Conservation (phyloP, 2,797 vertebrate species). For the Centropyge bicolor region DNA sequence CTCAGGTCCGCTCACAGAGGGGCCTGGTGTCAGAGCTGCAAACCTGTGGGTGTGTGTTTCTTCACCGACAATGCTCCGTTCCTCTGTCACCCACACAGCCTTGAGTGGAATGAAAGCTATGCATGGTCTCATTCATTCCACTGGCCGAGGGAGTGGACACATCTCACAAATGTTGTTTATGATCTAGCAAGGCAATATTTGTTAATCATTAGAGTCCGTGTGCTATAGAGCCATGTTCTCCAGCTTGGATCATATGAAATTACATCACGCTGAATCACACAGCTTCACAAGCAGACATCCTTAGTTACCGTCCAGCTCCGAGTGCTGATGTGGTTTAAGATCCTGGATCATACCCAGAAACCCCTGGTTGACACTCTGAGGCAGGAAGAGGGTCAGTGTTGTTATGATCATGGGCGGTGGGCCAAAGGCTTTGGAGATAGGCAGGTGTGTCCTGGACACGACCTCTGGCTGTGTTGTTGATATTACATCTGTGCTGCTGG, state of each 20-base stretch:
- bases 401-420: conserved; percentile 49
- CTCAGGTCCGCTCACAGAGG: conserved; percentile 42
- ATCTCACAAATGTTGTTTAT: conserved; percentile 57
- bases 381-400: conserved; percentile 59
- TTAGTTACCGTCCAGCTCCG: conserved; percentile 15
- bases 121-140: conserved; percentile 70
- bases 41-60: conserved; percentile 80
- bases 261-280: conserved; percentile 34
- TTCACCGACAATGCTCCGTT: conserved; percentile 60
- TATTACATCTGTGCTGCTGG: conserved; percentile 62
- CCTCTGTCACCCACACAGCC: conserved; percentile 65
- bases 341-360: conserved; percentile 43
- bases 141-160: conserved; percentile 49
- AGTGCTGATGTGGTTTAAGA: conserved; percentile 27
- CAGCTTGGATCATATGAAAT: conserved; percentile 31
- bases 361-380: conserved; percentile 35
- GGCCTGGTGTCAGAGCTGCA: conserved; percentile 63
- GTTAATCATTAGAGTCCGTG: conserved; percentile 65
- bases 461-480: conserved; percentile 65
- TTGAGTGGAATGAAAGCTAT: conserved; percentile 71
- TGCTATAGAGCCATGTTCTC: conserved; percentile 34
- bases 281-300: conserved; percentile 14
- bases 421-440: conserved; percentile 63
- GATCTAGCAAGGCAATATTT: conserved; percentile 58
- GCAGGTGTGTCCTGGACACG: conserved; percentile 71